phyloP scores from a whole-genome alignment of 2,888 invertebrate species.

The Steinernema scapterisci region DNA sequence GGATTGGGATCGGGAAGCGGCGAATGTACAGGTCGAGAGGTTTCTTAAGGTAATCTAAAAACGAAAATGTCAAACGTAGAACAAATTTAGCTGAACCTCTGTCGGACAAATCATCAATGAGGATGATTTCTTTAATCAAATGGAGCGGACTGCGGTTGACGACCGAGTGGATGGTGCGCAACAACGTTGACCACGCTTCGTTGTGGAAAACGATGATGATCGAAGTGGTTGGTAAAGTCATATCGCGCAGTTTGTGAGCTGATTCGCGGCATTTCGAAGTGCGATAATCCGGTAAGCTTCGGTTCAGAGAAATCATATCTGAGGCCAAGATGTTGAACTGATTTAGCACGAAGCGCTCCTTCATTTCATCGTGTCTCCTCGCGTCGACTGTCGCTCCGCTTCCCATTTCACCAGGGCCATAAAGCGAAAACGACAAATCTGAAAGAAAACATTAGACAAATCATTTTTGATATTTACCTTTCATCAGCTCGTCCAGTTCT shows the following conservation, averaged over 20 bases:
- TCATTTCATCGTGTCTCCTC: constrained; percentile 50
- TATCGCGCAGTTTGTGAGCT: constrained; percentile 68
- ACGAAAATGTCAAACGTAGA: background rate
- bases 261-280: constrained; percentile 40
- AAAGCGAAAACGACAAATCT: constrained; percentile 41
- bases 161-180: constrained; percentile 73
- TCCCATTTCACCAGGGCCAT: constrained; percentile 61
- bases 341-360: constrained; percentile 72
- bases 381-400: constrained; percentile 57
- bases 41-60: constrained; percentile 59
- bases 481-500: constrained; percentile 39
- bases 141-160: constrained; percentile 58
- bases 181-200: constrained; percentile 95
- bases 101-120: constrained; percentile 63
- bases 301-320: constrained; percentile 93
- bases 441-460: background rate
- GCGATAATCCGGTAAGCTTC: constrained; percentile 86
- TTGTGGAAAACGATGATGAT: constrained; percentile 99
- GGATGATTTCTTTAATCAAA: constrained; percentile 60
- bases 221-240: constrained; percentile 82
- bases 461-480: constrained; percentile 33
- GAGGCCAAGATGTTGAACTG: constrained; percentile 97
- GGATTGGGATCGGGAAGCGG: constrained; percentile 52
- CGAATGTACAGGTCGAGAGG: constrained; percentile 64
- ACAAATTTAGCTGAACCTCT: constrained; percentile 37